Conservation (phyloP, 2,888 invertebrate genomes). For the Choristoneura rosaceana region DNA sequence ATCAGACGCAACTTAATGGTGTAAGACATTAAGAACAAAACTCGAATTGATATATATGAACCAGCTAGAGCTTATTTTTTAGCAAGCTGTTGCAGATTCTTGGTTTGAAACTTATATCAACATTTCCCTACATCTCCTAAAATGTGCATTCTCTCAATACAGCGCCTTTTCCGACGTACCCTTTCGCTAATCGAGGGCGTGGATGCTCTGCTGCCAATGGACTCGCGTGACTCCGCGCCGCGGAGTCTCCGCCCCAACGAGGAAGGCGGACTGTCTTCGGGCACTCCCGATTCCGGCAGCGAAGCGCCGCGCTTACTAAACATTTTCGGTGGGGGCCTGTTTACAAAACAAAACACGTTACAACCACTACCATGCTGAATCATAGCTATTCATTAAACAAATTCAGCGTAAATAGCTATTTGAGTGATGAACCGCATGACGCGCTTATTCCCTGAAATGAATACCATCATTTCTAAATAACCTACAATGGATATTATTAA, state of each 20-base stretch:
- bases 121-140: not conserved
- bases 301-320: conserved; percentile 84
- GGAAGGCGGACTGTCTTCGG: conserved; percentile 82
- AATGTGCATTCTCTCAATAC: not conserved
- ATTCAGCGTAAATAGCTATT: conserved; percentile 5
- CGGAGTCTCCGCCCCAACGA: conserved; percentile 75
- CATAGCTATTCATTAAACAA: conserved; percentile 2
- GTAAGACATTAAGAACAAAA: too few relatives aligned
- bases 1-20: too few relatives aligned
- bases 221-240: conserved; percentile 79
- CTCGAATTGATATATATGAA: too few relatives aligned
- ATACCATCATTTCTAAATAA: conserved; percentile 20
- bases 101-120: too few relatives aligned
- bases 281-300: conserved; percentile 84
- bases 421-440: not conserved
- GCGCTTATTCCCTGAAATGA: conserved; percentile 18
- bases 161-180: conserved; percentile 56
- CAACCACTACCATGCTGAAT: not conserved
- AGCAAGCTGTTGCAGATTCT: not conserved
- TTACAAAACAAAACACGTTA: conserved; percentile 7
- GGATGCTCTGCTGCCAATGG: conserved; percentile 79
- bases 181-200: conserved; percentile 83
- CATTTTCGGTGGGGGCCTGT: conserved; percentile 87
- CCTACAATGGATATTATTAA: not conserved
- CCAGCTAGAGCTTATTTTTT: too few relatives aligned